Conservation (phyloP, 2,797 vertebrate genomes). For the Enteromius argenteus region DNA sequence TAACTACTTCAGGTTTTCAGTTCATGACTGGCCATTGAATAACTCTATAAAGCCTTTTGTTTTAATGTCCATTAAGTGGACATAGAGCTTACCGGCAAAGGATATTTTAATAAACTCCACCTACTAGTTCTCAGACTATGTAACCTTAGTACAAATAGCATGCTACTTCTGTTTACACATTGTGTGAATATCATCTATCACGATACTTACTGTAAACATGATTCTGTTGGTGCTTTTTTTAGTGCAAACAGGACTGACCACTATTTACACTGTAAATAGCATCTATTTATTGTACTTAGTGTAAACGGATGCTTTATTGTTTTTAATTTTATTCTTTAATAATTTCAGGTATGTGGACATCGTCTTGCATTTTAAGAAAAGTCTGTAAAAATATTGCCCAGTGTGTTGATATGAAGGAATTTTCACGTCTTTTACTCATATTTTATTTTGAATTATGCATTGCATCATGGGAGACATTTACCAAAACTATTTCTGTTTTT, state of each 20-base stretch:
- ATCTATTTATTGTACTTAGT: not conserved
- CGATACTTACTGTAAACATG: not conserved
- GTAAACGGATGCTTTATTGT: not conserved
- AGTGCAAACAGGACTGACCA: not conserved
- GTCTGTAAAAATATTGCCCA: not conserved
- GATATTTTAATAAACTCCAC: not conserved
- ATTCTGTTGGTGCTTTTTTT: not conserved
- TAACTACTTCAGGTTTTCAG: not conserved
- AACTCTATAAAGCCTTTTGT: not conserved
- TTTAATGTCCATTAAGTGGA: not conserved
- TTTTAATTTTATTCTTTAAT: not conserved
- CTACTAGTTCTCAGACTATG: not conserved
- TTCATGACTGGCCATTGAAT: not conserved
- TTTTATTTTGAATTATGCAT: not conserved
- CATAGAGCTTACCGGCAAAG: not conserved
- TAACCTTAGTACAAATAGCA: constrained; percentile 1
- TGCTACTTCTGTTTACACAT: constrained; percentile 5
- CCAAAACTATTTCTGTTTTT: not conserved
- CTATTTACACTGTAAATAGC: not conserved
- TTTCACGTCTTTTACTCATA: not conserved
- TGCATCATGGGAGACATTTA: not conserved
- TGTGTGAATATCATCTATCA: not conserved
- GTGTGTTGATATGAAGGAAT: not conserved
- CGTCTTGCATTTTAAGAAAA: not conserved
- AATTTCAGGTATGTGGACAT: not conserved